Conservation (phyloP, 2,888 invertebrate species). For the Lissonota sp. region DNA sequence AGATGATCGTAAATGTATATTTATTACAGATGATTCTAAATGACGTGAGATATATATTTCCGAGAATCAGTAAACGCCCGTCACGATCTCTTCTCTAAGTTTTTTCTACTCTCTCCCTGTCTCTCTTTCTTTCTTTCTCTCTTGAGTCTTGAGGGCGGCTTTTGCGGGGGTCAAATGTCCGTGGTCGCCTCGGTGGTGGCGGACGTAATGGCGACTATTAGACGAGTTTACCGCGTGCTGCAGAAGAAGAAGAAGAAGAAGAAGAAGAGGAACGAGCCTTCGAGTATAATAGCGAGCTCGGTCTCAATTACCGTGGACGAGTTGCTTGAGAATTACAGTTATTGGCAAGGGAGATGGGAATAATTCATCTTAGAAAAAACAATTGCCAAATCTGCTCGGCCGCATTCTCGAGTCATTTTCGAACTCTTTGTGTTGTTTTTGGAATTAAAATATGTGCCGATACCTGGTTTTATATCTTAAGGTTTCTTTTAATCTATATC, state of each 20-base stretch:
- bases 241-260: neutral
- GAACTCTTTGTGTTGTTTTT: no score
- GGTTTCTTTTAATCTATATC: no score
- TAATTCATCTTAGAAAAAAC: no score
- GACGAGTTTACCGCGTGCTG: constrained; percentile 60
- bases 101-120: constrained; percentile 34
- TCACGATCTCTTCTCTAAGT: constrained; percentile 14
- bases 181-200: constrained; percentile 55
- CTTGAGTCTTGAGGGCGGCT: constrained; percentile 52
- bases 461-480: no score
- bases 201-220: constrained; percentile 66
- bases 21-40: constrained; percentile 27
- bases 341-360: constrained; percentile 2
- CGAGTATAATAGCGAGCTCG: constrained; percentile 31
- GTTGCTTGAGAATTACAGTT: neutral
- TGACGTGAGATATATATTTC: constrained; percentile 50
- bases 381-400: no score
- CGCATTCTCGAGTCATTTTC: no score
- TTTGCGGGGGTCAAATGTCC: constrained; percentile 64
- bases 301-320: neutral
- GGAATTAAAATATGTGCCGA: no score
- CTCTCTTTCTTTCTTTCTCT: constrained; percentile 18
- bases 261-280: constrained; percentile 24
- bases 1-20: constrained; percentile 32
- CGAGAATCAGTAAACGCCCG: constrained; percentile 60